Evolutionary conservation across 2,888 invertebrate species (phyloP).

Genomic region (Dermolepida albohirtum): DNA sequence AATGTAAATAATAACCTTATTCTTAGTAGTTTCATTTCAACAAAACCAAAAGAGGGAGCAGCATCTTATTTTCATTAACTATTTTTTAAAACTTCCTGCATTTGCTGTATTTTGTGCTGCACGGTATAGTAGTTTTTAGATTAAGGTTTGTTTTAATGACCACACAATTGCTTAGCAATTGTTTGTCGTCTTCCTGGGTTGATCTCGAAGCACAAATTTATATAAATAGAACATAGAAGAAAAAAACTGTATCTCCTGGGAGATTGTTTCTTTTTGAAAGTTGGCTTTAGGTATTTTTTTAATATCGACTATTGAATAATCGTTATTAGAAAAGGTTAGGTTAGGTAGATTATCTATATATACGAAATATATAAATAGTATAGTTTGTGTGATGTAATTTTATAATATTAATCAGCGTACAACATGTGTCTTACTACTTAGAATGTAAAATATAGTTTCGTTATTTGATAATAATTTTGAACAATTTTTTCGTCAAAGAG

Average conservation of each 20-base stretch:
- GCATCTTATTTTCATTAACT: constrained; percentile 12
- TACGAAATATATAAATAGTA: constrained; percentile 42
- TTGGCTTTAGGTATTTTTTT: constrained; percentile 37
- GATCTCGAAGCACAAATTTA: constrained; percentile 63
- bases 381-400: constrained; percentile 48
- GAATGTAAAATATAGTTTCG: constrained; percentile 55
- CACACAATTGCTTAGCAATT: constrained; percentile 41
- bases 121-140: constrained; percentile 41
- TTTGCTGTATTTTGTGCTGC: constrained; percentile 43
- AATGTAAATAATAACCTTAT: too few species aligned
- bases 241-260: constrained; percentile 46
- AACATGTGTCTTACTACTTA: constrained; percentile 63
- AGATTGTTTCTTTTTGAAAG: constrained; percentile 30
- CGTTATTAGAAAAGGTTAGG: constrained; percentile 26
- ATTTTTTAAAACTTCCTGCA: constrained; percentile 19
- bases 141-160: constrained; percentile 38
- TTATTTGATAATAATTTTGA: constrained; percentile 31
- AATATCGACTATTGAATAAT: constrained; percentile 34
- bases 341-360: constrained; percentile 34
- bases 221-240: constrained; percentile 3
- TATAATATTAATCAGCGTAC: constrained; percentile 55
- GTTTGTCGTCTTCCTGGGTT: constrained; percentile 63
- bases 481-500: constrained; percentile 37
- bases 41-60: too few species aligned
- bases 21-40: too few species aligned